Evolutionary conservation across 2,113 vertebrate species (phyloP).

Genomic region (Cyphomyrus discorhynchus): DNA sequence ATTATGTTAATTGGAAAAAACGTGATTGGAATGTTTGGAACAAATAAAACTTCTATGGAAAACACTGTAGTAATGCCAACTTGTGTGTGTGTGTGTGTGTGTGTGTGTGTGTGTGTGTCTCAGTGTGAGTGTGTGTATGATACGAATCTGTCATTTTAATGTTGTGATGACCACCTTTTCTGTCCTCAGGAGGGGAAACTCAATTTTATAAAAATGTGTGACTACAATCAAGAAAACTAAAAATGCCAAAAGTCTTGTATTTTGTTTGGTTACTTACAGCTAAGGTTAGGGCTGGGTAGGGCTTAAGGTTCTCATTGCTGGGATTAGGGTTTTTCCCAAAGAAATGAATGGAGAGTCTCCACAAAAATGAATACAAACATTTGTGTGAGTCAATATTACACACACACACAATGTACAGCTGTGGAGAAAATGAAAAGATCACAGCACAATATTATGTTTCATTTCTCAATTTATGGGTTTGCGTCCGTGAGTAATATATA

Average conservation of each 20-base stretch:
- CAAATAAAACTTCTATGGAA: background rate
- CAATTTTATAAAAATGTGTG: too few relatives aligned
- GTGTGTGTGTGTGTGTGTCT: background rate
- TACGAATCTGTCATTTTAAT: background rate
- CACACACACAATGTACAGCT: background rate
- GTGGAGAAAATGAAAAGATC: background rate
- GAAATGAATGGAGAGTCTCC: background rate
- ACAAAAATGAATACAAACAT: background rate
- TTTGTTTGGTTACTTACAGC: background rate
- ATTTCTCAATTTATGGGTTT: background rate
- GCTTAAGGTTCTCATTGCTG: background rate
- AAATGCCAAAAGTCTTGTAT: background rate
- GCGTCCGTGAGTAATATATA: background rate
- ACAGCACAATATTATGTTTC: background rate
- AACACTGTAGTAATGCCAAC: background rate
- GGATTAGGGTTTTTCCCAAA: background rate
- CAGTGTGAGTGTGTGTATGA: background rate
- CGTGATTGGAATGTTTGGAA: background rate
- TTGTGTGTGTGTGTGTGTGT: background rate
- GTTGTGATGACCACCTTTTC: background rate
- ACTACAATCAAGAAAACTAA: background rate
- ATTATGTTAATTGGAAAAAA: background rate
- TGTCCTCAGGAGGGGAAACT: background rate
- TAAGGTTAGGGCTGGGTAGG: background rate
- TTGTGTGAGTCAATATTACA: background rate